Conservation (phyloP, 2,888 invertebrate genomes). For the Agrilus cyanescens region DNA sequence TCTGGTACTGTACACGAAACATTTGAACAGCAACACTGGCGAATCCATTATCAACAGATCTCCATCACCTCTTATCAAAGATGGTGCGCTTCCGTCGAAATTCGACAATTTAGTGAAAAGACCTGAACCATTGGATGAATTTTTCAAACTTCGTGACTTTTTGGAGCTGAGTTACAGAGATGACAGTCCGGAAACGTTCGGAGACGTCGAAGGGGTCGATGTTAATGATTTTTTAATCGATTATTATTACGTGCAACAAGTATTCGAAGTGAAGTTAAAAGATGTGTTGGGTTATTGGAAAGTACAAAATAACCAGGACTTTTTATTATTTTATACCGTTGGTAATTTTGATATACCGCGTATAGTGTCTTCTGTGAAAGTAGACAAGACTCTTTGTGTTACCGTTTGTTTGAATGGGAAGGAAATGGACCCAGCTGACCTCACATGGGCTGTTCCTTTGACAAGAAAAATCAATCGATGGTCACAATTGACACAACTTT, state of each 20-base stretch:
- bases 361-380: conserved; percentile 7
- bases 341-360: conserved; percentile 9
- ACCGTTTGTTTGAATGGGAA: conserved; percentile 7
- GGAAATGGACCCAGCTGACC: conserved; percentile 11
- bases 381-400: conserved; percentile 5
- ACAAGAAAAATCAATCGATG: conserved; percentile 10
- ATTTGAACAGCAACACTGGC: neutral
- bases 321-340: conserved; percentile 7
- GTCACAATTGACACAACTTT: conserved; percentile 11
- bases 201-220: conserved; percentile 8
- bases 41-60: neutral
- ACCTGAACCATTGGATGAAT: neutral
- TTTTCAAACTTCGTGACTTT: conserved; percentile 1
- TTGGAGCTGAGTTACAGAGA: conserved; percentile 7
- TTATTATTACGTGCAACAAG: conserved; percentile 6
- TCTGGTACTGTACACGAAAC: neutral
- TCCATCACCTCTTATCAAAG: neutral
- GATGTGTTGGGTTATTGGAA: conserved; percentile 7
- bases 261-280: conserved; percentile 2
- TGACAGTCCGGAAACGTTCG: conserved; percentile 7
- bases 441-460: conserved; percentile 12
- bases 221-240: conserved; percentile 9
- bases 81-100: neutral
- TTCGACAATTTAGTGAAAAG: neutral
- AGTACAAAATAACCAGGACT: neutral